Percentiles rank a stretch among this genome's conserved stretches.
These are phyloP conservation scores for Diarsia mendica DNA, from an alignment of 2,888 invertebrate genomes.

Conservation along the genomic window DNA sequence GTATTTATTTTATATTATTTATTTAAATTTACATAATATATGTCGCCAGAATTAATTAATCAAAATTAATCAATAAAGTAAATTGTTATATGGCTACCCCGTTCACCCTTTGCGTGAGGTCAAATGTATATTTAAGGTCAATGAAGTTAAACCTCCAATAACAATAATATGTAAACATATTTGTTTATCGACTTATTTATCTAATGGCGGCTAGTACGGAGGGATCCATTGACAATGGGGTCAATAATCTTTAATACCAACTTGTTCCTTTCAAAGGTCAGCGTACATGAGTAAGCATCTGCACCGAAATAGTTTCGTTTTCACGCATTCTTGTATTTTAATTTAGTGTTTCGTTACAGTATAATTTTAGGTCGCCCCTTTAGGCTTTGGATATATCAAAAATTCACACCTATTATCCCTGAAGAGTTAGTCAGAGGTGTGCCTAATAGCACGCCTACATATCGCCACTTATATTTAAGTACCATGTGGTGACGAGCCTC, in stretches of 20 bases:
- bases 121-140: constrained; percentile 17
- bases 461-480: too few species aligned
- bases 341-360: background rate
- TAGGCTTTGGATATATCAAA: too few species aligned
- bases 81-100: background rate
- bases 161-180: constrained; percentile 37
- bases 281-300: background rate
- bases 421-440: too few species aligned
- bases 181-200: constrained; percentile 36
- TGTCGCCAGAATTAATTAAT: background rate
- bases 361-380: background rate
- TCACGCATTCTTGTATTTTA: background rate
- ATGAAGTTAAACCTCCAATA: constrained; percentile 16
- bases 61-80: constrained; percentile 1
- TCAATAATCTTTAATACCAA: background rate
- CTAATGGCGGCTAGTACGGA: constrained; percentile 18
- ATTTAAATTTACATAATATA: background rate
- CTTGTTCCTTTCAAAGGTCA: background rate
- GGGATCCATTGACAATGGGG: constrained; percentile 4
- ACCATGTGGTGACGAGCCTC: too few species aligned
- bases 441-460: too few species aligned
- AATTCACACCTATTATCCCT: too few species aligned
- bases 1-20: too few species aligned
- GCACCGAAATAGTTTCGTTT: background rate
- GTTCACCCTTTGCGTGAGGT: background rate